phyloP scores from a whole-genome alignment of 1,140 invertebrate species.

The Cyrtorhinus lividipennis region DNA sequence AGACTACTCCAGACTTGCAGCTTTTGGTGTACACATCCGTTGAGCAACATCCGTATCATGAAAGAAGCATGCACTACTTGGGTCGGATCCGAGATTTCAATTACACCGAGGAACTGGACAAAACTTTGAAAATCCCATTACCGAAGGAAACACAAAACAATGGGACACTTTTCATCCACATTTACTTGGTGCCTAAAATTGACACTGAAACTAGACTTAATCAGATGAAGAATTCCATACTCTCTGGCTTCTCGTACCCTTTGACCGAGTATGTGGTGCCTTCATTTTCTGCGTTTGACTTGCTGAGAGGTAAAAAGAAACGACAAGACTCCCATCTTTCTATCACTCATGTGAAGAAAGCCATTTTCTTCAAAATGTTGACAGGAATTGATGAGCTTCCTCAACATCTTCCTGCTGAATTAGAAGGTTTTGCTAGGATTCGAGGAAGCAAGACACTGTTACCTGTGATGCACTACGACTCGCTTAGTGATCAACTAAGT shows the following conservation, averaged over 20 bases:
- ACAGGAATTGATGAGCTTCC: constrained; percentile 20
- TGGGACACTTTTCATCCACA: background rate
- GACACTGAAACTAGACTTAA: background rate
- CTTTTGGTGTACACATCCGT: background rate
- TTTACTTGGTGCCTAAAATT: background rate
- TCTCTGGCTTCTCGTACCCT: background rate
- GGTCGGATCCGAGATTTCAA: constrained; percentile 12
- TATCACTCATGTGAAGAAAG: constrained; percentile 20
- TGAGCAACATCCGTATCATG: background rate
- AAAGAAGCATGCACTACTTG: background rate
- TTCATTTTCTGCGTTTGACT: constrained; percentile 18
- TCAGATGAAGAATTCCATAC: background rate
- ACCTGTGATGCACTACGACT: constrained; percentile 69
- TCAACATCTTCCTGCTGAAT: constrained; percentile 19
- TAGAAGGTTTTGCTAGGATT: constrained; percentile 15
- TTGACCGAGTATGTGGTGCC: constrained; percentile 22
- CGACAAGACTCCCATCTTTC: constrained; percentile 1
- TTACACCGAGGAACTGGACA: constrained; percentile 14
- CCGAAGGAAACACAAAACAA: background rate
- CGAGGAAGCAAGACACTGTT: constrained; percentile 38
- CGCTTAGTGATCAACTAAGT: constrained; percentile 56
- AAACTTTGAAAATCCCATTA: constrained; percentile 10
- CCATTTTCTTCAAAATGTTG: constrained; percentile 21
- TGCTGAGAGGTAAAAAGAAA: constrained; percentile 22
- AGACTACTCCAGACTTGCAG: background rate